These are phyloP conservation scores for Parnassius apollo DNA, from an alignment of 2,888 invertebrate genomes.

Conservation along the genomic window DNA sequence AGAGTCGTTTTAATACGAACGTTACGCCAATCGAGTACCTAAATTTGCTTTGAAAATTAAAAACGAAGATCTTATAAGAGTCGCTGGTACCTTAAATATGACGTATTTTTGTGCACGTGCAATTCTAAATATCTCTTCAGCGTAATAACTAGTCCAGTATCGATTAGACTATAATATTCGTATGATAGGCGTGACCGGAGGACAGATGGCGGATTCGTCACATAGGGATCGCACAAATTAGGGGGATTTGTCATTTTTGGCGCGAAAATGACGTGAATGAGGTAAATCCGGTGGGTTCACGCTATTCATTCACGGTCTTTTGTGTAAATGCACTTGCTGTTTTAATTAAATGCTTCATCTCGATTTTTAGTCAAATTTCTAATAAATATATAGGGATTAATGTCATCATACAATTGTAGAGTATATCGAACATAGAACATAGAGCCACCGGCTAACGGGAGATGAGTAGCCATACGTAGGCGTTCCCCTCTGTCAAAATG, in stretches of 20 bases:
- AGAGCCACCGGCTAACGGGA: too few relatives aligned
- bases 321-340: constrained; percentile 16
- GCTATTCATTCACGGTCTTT: constrained; percentile 6
- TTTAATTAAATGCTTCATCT: constrained; percentile 3
- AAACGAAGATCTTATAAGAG: too few relatives aligned
- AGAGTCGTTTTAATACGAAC: too few relatives aligned
- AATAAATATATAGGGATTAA: too few relatives aligned
- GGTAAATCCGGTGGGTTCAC: constrained; percentile 42
- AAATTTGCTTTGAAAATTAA: too few relatives aligned
- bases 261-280: constrained; percentile 55
- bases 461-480: too few relatives aligned
- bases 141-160: constrained; percentile 32
- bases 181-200: constrained; percentile 54
- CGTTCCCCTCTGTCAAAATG: too few relatives aligned
- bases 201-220: constrained; percentile 56
- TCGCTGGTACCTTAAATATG: too few relatives aligned
- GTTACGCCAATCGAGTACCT: too few relatives aligned
- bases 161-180: constrained; percentile 50
- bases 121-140: neutral
- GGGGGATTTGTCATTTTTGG: constrained; percentile 61
- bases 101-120: neutral
- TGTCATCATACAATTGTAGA: too few relatives aligned
- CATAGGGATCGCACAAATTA: constrained; percentile 44
- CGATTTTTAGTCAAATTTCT: too few relatives aligned
- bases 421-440: too few relatives aligned